Percentiles rank a stretch among this genome's conserved stretches.
These are phyloP conservation scores for Aromia moschata DNA, from an alignment of 2,888 invertebrate genomes.

Conservation along the genomic window DNA sequence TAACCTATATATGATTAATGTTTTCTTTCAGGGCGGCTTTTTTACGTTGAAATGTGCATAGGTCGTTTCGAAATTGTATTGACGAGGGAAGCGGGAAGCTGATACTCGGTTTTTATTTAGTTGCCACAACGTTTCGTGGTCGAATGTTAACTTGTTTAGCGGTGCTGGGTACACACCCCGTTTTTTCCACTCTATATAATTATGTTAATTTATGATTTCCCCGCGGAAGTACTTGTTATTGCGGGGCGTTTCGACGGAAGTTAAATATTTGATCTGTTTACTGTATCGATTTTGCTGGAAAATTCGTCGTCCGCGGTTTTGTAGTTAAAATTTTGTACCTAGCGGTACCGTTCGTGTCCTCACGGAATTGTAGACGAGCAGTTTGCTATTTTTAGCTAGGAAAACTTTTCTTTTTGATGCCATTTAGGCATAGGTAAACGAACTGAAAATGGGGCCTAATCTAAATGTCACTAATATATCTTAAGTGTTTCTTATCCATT, in stretches of 20 bases:
- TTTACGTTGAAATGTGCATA: no score
- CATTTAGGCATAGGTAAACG: not conserved
- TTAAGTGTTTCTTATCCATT: not conserved
- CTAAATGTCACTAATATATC: not conserved
- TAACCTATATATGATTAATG: constrained; percentile 9
- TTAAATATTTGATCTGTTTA: not conserved
- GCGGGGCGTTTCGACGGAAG: not conserved
- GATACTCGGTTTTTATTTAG: no score
- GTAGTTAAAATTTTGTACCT: constrained; percentile 13
- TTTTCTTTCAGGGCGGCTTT: no score
- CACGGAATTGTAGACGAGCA: not conserved
- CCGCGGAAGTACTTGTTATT: not conserved
- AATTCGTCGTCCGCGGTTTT: not conserved
- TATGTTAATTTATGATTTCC: not conserved
- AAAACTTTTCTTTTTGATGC: no score
- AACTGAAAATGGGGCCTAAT: not conserved
- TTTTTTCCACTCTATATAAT: constrained; percentile 13
- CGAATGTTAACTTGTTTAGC: not conserved
- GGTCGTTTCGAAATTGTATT: no score
- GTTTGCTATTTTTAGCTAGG: constrained; percentile 12
- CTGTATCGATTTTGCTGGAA: not conserved
- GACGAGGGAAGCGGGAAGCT: no score
- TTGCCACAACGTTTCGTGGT: not conserved
- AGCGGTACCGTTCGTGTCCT: constrained; percentile 10
- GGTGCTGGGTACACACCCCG: constrained; percentile 14